Percentiles rank a stretch among this genome's conserved stretches.
Evolutionary conservation across 2,888 invertebrate genomes (phyloP).

Genomic region (Boloria selene): DNA sequence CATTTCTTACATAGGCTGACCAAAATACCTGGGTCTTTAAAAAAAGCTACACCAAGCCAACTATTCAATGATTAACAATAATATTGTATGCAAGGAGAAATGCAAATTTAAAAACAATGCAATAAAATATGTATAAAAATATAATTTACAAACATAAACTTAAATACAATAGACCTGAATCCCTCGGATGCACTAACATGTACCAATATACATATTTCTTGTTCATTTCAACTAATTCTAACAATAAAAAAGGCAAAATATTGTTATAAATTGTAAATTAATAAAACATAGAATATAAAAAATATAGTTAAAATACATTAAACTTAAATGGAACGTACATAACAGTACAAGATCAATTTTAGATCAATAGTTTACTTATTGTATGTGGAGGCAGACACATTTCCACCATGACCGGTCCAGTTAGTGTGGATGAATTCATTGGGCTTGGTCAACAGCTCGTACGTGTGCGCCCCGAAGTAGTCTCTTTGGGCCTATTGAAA

Average conservation of each 20-base stretch:
- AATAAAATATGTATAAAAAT: background rate
- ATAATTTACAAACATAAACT: background rate
- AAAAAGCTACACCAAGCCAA: background rate
- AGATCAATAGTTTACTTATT: slow-evolving; percentile 53
- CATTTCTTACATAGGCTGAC: too few species aligned
- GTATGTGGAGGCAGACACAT: slow-evolving; percentile 96
- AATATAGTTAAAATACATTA: background rate
- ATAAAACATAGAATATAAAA: background rate
- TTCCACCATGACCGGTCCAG: slow-evolving; percentile 99
- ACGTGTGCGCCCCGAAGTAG: slow-evolving; percentile 99
- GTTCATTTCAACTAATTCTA: background rate
- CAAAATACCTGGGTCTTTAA: too few species aligned
- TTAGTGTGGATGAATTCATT: slow-evolving; percentile 97
- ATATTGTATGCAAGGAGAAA: background rate
- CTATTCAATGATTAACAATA: background rate
- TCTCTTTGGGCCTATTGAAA: slow-evolving; percentile 93
- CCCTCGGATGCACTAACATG: too few species aligned
- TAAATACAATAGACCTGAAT: slow-evolving; percentile 3
- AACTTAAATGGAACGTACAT: slow-evolving; percentile 3
- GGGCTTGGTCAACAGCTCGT: slow-evolving; percentile 92
- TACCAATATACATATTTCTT: too few species aligned
- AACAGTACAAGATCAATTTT: background rate
- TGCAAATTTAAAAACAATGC: background rate
- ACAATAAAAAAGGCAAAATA: background rate
- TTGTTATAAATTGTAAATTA: too few species aligned